Evolutionary conservation across 1,140 invertebrate genomes (phyloP).

Genomic region (Apis mellifera): Amel_HAv3.1 CM009940.2:10645001-10645500

Average conservation of each 20-base stretch:
- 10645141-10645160: slow-evolving; percentile 1
- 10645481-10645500: background rate
- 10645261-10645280: background rate
- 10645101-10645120: slow-evolving; percentile 26
- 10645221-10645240: slow-evolving; percentile 69
- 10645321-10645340: no score
- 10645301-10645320: no score
- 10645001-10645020: slow-evolving; percentile 54
- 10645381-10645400: no score
- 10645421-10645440: no score
- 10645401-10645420: no score
- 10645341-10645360: no score
- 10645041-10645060: slow-evolving; percentile 63
- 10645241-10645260: background rate
- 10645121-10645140: background rate
- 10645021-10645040: slow-evolving; percentile 63
- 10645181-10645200: slow-evolving; percentile 8
- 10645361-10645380: no score
- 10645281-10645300: no score
- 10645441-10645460: no score
- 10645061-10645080: slow-evolving; percentile 66
- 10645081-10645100: slow-evolving; percentile 58
- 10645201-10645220: slow-evolving; percentile 69
- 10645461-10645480: no score
- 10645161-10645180: slow-evolving; percentile 25